These are phyloP conservation scores for Sapayoa aenigma DNA, from an alignment of 2,113 vertebrate species.

Conservation along the genomic window DNA sequence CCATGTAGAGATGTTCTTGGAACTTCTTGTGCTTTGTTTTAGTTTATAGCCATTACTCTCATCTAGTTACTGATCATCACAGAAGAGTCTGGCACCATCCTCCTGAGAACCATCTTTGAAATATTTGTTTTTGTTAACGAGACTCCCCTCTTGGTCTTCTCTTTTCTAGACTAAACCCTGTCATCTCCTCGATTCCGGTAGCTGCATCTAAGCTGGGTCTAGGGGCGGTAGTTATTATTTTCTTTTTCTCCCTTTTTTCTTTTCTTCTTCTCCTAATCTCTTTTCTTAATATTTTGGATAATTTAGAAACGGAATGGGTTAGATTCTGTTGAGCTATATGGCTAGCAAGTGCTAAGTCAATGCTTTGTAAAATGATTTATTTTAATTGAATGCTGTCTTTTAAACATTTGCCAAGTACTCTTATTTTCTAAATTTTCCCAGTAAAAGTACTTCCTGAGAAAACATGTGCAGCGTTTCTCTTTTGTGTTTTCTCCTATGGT, in stretches of 20 bases:
- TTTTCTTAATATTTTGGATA: not conserved
- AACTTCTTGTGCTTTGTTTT: not conserved
- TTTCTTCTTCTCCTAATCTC: not conserved
- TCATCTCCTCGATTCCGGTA: not conserved
- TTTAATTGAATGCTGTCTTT: not conserved
- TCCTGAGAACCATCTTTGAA: not conserved
- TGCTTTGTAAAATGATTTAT: not conserved
- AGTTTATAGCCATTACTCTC: not conserved
- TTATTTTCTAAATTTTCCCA: not conserved
- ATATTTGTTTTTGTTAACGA: not conserved
- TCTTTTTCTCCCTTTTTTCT: not conserved
- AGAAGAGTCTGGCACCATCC: not conserved
- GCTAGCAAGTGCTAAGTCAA: not conserved
- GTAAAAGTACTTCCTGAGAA: not conserved
- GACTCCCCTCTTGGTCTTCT: not conserved
- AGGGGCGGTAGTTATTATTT: not conserved
- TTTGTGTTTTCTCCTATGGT: not conserved
- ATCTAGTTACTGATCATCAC: not conserved
- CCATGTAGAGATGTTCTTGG: not conserved
- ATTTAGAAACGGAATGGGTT: not conserved
- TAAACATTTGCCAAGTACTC: not conserved
- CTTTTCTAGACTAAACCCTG: not conserved
- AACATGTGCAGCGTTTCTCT: not conserved
- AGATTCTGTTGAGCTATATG: not conserved
- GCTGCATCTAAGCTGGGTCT: not conserved